phyloP scores from a whole-genome alignment of 92 coral and sea anemone genomes.

The Siderastrea radians region DNA sequence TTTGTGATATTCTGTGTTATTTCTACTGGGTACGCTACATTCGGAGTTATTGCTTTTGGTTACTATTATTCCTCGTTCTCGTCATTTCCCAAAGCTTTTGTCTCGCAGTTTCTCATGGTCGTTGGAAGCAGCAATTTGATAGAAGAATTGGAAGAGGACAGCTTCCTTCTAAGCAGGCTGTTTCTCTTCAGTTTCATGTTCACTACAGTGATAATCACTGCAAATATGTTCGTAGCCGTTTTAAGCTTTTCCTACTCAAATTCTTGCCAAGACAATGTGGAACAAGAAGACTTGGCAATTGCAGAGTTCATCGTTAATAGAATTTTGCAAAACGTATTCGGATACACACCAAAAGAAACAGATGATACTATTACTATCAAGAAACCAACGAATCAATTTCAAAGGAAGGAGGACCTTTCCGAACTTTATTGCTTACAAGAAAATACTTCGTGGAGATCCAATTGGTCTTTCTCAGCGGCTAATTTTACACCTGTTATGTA shows the following conservation, averaged over 20 bases:
- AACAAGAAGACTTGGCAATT: conserved; percentile 5
- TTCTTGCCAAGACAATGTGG: neutral
- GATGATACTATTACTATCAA: neutral
- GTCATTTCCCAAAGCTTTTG: neutral
- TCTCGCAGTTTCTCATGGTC: conserved; percentile 13
- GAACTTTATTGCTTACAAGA: neutral
- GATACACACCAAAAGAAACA: neutral
- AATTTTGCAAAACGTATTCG: neutral
- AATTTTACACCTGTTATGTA: neutral
- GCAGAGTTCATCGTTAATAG: neutral
- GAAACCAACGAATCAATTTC: neutral
- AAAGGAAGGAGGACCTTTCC: neutral
- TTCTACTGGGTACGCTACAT: neutral
- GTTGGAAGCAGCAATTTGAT: conserved; percentile 4
- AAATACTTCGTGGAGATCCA: conserved; percentile 6
- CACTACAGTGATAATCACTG: conserved; percentile 3
- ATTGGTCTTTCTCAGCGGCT: conserved; percentile 13
- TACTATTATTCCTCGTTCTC: neutral
- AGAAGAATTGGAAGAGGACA: neutral
- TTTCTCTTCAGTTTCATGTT: conserved; percentile 9
- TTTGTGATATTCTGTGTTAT: conserved; percentile 4
- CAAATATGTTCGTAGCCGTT: conserved; percentile 29
- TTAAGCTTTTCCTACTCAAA: conserved; percentile 4
- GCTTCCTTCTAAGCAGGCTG: neutral
- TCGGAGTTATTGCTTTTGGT: conserved; percentile 35